phyloP scores from a whole-genome alignment of 35 echinoderm and acorn worm species.

The Holothuria glaberrima region DNA sequence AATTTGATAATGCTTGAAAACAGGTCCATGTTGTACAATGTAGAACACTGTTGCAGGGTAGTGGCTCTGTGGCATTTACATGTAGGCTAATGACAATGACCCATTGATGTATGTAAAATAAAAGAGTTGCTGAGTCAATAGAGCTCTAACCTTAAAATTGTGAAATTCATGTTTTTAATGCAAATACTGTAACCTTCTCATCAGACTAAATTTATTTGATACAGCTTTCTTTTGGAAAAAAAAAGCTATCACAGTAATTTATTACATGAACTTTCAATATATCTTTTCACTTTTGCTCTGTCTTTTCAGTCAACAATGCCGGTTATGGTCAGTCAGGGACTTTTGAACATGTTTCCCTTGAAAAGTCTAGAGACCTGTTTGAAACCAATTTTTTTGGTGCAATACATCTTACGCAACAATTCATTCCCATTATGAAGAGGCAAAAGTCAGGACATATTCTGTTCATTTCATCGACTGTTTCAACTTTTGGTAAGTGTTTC shows the following conservation, averaged over 20 bases:
- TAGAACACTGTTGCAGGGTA: no score
- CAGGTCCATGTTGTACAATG: no score
- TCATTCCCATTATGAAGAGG: slow-evolving; percentile 73
- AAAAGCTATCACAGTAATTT: neutral
- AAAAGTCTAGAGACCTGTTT: slow-evolving; percentile 52
- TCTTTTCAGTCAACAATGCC: slow-evolving; percentile 80
- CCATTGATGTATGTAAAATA: no score
- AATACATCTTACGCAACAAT: slow-evolving; percentile 55
- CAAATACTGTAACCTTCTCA: neutral
- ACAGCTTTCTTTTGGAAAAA: neutral
- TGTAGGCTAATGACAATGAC: no score
- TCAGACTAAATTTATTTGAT: neutral
- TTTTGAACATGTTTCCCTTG: slow-evolving; percentile 46
- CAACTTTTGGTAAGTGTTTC: slow-evolving; percentile 1
- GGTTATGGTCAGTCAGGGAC: slow-evolving; percentile 51
- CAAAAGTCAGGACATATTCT: slow-evolving; percentile 65
- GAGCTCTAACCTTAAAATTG: no score
- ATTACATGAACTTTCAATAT: neutral
- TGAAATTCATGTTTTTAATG: neutral
- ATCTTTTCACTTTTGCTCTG: neutral
- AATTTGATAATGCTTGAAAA: no score
- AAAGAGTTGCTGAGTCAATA: no score
- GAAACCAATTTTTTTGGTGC: slow-evolving; percentile 83
- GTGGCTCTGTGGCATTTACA: no score
- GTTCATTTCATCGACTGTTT: slow-evolving; percentile 3